Base-by-base conservation (phyloP, 2,797 vertebrate species). In the Acanthurus lineatus region DNA sequence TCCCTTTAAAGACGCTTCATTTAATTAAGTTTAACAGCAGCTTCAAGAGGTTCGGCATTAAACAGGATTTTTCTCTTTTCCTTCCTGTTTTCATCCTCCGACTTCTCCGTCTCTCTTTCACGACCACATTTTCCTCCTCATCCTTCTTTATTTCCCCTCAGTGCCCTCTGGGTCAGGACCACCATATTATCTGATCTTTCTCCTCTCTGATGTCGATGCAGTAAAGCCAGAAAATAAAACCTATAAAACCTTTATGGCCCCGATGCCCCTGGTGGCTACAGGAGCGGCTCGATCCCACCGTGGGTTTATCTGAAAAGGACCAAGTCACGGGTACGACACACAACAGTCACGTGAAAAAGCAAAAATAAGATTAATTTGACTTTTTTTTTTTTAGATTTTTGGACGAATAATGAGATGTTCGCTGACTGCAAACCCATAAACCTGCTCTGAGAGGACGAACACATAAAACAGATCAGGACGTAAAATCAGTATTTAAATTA, bases 151-250 rank as follows among this genome's bases (percentile, higher is more conserved):
- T 77, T 63, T 56, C 40, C 28, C 1, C 11, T 53, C 51, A 44
- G 3, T 67, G 51, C 57, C 70, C 76, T 58, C 56, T 22, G 82
- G 82, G 82, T 85, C 76, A 77, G 42, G 32, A 67, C 52, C 69
- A 2, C 40, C 59, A 45, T 72, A 85, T 83, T 76, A 89, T 86
- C 82, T 69, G 85, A 69, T 88, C 76, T 72, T 58, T 66, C 73
- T 85, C 65, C 56, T 11, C 72, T 81, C 62, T 76, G 59, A 79
- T 83, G 86, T 86, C 73, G 82, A 84, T 75, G 74, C 77, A 69
- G 82, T 85, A 64, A 74, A 85, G 65, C 65, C 54, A 28, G 74
- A 77, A 84, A 87, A 88, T 80, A 86, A 77, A 78, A 70, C 45
- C 72, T 60, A 79, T 81, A 72, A 85, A 86, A 45, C 11, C 78